phyloP scores from a whole-genome alignment of 1,140 invertebrate genomes.

The Solen grandis region DNA sequence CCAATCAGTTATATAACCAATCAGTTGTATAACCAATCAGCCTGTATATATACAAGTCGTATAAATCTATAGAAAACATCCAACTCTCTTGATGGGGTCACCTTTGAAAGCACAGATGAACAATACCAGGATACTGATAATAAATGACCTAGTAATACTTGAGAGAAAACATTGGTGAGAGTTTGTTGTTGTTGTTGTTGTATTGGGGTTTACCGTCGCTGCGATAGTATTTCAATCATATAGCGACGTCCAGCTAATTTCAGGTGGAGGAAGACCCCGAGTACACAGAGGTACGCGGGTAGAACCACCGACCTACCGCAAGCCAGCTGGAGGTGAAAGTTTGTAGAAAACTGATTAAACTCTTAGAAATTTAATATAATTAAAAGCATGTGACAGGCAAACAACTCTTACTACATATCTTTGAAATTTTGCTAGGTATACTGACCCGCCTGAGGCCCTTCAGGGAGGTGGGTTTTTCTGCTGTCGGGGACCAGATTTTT shows the following conservation, averaged over 20 bases:
- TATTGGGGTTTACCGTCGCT: not conserved
- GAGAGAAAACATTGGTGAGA: no score
- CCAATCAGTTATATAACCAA: no score
- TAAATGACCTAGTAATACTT: no score
- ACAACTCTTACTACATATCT: not conserved
- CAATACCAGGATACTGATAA: no score
- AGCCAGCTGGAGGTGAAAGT: not conserved
- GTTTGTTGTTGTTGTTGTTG: not conserved
- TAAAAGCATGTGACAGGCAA: not conserved
- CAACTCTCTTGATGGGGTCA: no score
- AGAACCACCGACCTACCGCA: not conserved
- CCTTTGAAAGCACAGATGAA: no score
- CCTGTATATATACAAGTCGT: no score
- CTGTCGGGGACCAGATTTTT: slow-evolving; percentile 94
- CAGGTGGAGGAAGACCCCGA: not conserved
- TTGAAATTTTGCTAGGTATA: not conserved
- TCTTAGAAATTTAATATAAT: no score
- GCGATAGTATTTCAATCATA: not conserved
- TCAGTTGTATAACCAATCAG: no score
- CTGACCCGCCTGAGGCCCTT: slow-evolving; percentile 82
- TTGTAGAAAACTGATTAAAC: no score
- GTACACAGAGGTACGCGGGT: not conserved
- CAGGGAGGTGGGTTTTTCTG: slow-evolving; percentile 83
- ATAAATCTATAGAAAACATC: no score
- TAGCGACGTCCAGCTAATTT: not conserved